These are phyloP conservation scores for Netelia melanura DNA, from an alignment of 2,888 invertebrate genomes.

Conservation along the genomic window DNA sequence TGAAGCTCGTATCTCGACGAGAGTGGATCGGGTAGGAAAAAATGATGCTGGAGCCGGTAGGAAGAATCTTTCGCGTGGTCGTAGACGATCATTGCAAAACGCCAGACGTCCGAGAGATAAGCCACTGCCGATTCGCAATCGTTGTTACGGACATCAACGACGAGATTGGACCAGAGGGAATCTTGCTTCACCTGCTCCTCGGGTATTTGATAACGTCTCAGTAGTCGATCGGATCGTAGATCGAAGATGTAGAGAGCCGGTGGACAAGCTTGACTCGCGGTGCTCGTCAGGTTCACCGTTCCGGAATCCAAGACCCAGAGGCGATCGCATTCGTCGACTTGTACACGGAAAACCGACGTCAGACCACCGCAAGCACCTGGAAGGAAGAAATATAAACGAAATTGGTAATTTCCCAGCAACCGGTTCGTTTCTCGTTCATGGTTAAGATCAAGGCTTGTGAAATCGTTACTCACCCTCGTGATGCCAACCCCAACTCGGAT, in stretches of 20 bases:
- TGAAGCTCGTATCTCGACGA: slow-evolving; percentile 90
- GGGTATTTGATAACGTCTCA: slow-evolving; percentile 89
- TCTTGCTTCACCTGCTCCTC: slow-evolving; percentile 88
- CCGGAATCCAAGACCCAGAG: slow-evolving; percentile 94
- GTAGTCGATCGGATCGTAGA: slow-evolving; percentile 87
- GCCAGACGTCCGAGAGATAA: slow-evolving; percentile 90
- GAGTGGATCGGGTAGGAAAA: slow-evolving; percentile 90
- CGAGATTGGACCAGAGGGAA: slow-evolving; percentile 89
- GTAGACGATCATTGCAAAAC: slow-evolving; percentile 88
- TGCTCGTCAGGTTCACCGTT: slow-evolving; percentile 88
- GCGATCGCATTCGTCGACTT: slow-evolving; percentile 90
- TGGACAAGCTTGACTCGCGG: slow-evolving; percentile 89
- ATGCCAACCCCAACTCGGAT: slow-evolving; percentile 91
- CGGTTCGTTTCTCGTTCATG: background rate
- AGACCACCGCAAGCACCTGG: slow-evolving; percentile 88
- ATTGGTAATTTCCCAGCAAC: too few species aligned
- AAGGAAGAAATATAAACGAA: slow-evolving; percentile 47
- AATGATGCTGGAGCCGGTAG: slow-evolving; percentile 90
- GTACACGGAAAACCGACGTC: slow-evolving; percentile 92
- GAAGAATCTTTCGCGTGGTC: slow-evolving; percentile 87
- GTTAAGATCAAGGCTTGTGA: background rate
- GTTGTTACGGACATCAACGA: slow-evolving; percentile 87
- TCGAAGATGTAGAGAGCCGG: slow-evolving; percentile 91
- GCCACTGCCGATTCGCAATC: slow-evolving; percentile 89
- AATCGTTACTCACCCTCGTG: slow-evolving; percentile 84